Percentiles rank a stretch among this genome's conserved stretches.
These are phyloP conservation scores for Platyrinchus mystaceus DNA, from an alignment of 2,797 vertebrate genomes.

Conservation along the genomic window DNA sequence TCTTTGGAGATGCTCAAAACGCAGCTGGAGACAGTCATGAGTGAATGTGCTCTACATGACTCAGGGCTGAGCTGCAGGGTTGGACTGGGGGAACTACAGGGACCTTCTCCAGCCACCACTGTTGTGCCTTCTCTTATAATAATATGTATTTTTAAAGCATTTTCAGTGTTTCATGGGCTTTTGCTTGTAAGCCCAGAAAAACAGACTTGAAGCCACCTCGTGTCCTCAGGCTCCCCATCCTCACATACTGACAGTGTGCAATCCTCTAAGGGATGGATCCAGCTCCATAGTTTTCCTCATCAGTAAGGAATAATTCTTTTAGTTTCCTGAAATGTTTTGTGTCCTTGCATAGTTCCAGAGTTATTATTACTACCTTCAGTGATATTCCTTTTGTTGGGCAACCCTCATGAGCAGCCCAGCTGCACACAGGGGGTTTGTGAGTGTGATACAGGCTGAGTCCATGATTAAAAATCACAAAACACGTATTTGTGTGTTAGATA, in stretches of 20 bases:
- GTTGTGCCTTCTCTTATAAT: not conserved
- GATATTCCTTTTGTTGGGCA: not conserved
- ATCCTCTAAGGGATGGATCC: not conserved
- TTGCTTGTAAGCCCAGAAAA: not conserved
- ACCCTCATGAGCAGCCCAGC: not conserved
- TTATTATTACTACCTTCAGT: not conserved
- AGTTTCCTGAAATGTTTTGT: not conserved
- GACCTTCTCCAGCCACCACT: not conserved
- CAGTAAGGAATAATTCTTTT: not conserved
- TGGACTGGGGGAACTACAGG: not conserved
- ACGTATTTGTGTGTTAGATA: not conserved
- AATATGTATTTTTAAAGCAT: not conserved
- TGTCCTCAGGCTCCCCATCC: not conserved
- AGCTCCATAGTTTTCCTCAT: not conserved
- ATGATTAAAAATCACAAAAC: not conserved
- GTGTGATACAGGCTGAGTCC: not conserved
- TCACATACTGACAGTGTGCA: not conserved
- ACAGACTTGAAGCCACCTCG: not conserved
- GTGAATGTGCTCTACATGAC: not conserved
- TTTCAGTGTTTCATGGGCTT: not conserved
- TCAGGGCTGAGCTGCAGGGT: not conserved
- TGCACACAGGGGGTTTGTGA: not conserved
- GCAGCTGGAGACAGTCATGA: not conserved
- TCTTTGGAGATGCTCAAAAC: not conserved
- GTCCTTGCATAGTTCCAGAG: not conserved